These are phyloP conservation scores for Arothron firmamentum DNA, from an alignment of 2,113 vertebrate genomes.

Conservation along the genomic window DNA sequence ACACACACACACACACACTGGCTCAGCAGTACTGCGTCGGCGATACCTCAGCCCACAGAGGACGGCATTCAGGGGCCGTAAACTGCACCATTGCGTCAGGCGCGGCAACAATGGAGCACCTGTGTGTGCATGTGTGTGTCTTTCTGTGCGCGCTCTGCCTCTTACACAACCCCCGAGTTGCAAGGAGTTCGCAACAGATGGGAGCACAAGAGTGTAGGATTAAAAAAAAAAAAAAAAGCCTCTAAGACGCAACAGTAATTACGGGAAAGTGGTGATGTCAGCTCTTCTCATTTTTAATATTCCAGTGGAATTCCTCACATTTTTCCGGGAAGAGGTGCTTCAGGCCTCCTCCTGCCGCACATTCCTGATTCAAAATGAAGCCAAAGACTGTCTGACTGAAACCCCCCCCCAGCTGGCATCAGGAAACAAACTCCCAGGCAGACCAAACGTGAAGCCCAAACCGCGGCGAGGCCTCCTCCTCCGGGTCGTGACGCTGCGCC, in stretches of 20 bases:
- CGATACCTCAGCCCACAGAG: conserved; percentile 68
- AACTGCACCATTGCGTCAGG: conserved; percentile 58
- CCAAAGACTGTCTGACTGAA: neutral
- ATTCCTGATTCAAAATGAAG: conserved; percentile 15
- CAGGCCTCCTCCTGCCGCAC: conserved; percentile 13
- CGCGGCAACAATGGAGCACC: conserved; percentile 62
- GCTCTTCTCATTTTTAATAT: conserved; percentile 8
- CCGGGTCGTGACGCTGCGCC: conserved; percentile 16
- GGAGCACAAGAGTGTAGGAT: neutral
- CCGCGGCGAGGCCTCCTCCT: neutral
- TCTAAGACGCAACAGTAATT: conserved; percentile 17
- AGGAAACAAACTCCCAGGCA: conserved; percentile 4
- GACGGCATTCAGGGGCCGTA: conserved; percentile 55
- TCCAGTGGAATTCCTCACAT: conserved; percentile 7
- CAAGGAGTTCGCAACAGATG: conserved; percentile 35
- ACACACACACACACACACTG: conserved; percentile 9
- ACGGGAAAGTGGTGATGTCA: conserved; percentile 5
- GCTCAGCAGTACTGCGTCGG: conserved; percentile 28
- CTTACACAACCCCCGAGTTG: conserved; percentile 12
- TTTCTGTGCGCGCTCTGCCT: conserved; percentile 8
- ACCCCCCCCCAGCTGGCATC: conserved; percentile 15
- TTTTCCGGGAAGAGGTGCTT: conserved; percentile 6
- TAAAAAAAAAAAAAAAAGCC: conserved; percentile 8
- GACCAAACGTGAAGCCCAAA: too few species aligned
- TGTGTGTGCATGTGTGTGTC: conserved; percentile 39